phyloP scores from a whole-genome alignment of 2,797 vertebrate genomes.

The Aulostomus chinensis region DNA sequence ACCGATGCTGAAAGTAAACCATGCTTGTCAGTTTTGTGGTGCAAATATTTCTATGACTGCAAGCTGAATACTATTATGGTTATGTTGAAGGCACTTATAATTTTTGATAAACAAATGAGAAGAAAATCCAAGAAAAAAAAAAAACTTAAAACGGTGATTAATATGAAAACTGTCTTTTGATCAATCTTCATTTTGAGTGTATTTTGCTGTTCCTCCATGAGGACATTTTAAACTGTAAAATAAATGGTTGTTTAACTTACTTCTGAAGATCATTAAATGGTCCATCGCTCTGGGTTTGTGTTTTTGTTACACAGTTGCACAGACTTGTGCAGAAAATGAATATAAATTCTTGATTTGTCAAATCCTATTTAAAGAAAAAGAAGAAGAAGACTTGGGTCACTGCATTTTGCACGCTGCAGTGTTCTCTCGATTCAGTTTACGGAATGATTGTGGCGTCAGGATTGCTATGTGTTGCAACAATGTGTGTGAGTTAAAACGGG shows the following conservation, averaged over 20 bases:
- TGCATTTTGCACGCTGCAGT: too few species aligned
- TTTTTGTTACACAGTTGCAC: too few species aligned
- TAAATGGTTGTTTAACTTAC: conserved; percentile 85
- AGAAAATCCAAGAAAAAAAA: conserved; percentile 54
- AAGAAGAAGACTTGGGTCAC: too few species aligned
- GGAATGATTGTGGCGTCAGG: too few species aligned
- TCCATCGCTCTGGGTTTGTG: conserved; percentile 73
- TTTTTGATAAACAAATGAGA: conserved; percentile 75
- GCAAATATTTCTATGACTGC: conserved; percentile 74
- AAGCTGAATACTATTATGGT: conserved; percentile 70
- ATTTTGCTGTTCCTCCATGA: conserved; percentile 88
- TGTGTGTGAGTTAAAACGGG: too few species aligned
- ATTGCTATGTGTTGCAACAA: too few species aligned
- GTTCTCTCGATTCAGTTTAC: too few species aligned
- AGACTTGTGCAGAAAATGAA: too few species aligned
- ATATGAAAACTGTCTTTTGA: conserved; percentile 80
- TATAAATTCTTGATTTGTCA: too few species aligned
- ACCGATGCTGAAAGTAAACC: conserved; percentile 80
- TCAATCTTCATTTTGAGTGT: conserved; percentile 84
- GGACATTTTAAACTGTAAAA: conserved; percentile 87
- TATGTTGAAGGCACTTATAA: conserved; percentile 86
- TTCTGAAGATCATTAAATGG: conserved; percentile 86
- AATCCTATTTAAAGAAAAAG: too few species aligned
- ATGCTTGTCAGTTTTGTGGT: conserved; percentile 73
- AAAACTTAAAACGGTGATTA: conserved; percentile 73